Conservation (phyloP, 1,140 invertebrate genomes). For the Drosophila nasuta region DNA sequence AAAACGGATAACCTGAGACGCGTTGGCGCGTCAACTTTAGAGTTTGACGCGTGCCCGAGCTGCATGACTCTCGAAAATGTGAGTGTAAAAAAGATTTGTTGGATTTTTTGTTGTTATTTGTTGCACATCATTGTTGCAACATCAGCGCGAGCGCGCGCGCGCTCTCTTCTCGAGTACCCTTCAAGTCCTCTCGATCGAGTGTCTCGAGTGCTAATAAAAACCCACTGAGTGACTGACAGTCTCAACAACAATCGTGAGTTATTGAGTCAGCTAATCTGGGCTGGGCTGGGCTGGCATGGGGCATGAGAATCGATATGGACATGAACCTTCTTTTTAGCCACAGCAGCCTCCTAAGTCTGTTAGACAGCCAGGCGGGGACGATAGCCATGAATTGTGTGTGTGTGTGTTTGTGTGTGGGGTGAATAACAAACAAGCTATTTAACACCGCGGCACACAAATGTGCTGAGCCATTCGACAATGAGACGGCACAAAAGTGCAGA, state of each 20-base stretch:
- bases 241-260: constrained; percentile 78
- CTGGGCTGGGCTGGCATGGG: neutral
- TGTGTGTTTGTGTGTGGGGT: constrained; percentile 44
- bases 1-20: constrained; percentile 36
- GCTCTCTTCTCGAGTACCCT: constrained; percentile 51
- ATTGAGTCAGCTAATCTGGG: constrained; percentile 75
- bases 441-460: constrained; percentile 66
- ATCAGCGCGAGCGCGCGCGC: constrained; percentile 55
- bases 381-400: constrained; percentile 3
- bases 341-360: constrained; percentile 45
- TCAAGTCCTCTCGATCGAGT: constrained; percentile 59
- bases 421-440: constrained; percentile 82
- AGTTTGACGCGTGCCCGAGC: constrained; percentile 79
- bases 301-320: neutral
- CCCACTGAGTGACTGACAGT: constrained; percentile 76
- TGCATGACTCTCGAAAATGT: constrained; percentile 58
- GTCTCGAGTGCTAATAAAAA: constrained; percentile 74
- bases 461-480: constrained; percentile 72
- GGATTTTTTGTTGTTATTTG: constrained; percentile 61
- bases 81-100: constrained; percentile 52
- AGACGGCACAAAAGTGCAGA: constrained; percentile 54
- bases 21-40: constrained; percentile 22
- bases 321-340: constrained; percentile 3
- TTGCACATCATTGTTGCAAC: constrained; percentile 83
- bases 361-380: constrained; percentile 58